Evolutionary conservation across 2,113 vertebrate genomes (phyloP).

Genomic region (Oriolus oriolus): DNA sequence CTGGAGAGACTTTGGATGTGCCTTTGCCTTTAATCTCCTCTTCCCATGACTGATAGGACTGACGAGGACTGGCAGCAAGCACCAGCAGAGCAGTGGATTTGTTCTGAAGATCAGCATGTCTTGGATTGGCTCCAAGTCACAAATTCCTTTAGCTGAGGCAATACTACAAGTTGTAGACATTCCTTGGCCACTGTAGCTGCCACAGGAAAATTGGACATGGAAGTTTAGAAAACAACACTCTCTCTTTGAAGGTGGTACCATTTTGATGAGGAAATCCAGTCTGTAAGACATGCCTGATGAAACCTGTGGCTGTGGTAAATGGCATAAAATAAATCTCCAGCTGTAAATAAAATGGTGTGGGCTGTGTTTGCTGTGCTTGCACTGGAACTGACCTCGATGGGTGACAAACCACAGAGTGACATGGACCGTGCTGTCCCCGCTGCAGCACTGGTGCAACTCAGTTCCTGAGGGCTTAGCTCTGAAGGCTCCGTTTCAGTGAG

Average conservation of each 20-base stretch:
- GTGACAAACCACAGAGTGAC: conserved; percentile 22
- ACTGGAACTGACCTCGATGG: neutral
- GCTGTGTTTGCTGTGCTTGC: neutral
- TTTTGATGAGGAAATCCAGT: neutral
- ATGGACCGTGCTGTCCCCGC: neutral
- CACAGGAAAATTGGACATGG: neutral
- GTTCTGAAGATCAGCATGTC: neutral
- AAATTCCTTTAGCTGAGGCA: neutral
- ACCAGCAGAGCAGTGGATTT: neutral
- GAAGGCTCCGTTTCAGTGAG: neutral
- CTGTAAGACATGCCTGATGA: neutral
- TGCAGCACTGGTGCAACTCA: neutral
- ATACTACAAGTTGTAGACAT: rapidly evolving
- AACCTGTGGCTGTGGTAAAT: neutral
- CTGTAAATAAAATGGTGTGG: neutral
- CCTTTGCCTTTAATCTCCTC: neutral
- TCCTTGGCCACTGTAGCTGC: neutral
- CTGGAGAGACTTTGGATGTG: neutral
- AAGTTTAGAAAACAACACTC: neutral
- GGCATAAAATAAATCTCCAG: neutral
- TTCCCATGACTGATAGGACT: neutral
- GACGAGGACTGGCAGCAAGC: neutral
- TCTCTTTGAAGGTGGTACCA: neutral
- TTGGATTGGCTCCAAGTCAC: neutral
- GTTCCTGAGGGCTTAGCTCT: conserved; percentile 18